These are phyloP conservation scores for Scortum barcoo DNA, from an alignment of 2,113 vertebrate genomes.

Conservation along the genomic window DNA sequence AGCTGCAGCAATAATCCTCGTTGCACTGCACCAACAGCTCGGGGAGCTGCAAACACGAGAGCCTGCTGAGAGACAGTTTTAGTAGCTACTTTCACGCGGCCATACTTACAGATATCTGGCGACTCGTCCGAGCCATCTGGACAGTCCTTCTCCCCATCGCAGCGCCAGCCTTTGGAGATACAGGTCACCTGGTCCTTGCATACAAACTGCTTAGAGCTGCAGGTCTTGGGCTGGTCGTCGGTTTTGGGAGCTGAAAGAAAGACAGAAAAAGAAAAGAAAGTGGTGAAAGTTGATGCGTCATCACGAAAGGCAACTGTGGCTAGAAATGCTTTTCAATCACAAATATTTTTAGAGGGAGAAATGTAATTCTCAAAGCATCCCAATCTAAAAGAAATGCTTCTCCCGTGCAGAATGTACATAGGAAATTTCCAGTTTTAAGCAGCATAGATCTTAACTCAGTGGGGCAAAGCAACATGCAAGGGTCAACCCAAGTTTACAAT, in stretches of 20 bases:
- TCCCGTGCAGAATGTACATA: constrained; percentile 5
- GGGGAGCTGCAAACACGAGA: constrained; percentile 10
- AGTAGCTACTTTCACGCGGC: neutral
- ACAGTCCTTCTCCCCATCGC: constrained; percentile 97
- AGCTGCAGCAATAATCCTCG: neutral
- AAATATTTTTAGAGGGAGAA: neutral
- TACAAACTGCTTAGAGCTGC: constrained; percentile 97
- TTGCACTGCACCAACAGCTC: neutral
- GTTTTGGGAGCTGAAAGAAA: constrained; percentile 84
- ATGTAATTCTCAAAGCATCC: neutral
- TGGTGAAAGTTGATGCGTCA: constrained; percentile 35
- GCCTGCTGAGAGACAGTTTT: constrained; percentile 29
- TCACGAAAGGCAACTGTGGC: constrained; percentile 11
- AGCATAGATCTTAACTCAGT: constrained; percentile 38
- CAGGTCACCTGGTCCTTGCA: constrained; percentile 98
- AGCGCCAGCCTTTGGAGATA: constrained; percentile 98
- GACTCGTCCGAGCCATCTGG: constrained; percentile 97
- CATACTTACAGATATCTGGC: constrained; percentile 94
- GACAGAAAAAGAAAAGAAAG: constrained; percentile 54
- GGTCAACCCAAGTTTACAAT: constrained; percentile 71
- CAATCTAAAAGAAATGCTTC: neutral
- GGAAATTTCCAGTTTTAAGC: constrained; percentile 57
- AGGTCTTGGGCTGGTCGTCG: constrained; percentile 87
- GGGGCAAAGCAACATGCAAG: constrained; percentile 50
- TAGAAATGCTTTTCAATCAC: neutral